These are phyloP conservation scores for Oceanodroma tethys DNA, from an alignment of 2,113 vertebrate genomes.

Conservation along the genomic window DNA sequence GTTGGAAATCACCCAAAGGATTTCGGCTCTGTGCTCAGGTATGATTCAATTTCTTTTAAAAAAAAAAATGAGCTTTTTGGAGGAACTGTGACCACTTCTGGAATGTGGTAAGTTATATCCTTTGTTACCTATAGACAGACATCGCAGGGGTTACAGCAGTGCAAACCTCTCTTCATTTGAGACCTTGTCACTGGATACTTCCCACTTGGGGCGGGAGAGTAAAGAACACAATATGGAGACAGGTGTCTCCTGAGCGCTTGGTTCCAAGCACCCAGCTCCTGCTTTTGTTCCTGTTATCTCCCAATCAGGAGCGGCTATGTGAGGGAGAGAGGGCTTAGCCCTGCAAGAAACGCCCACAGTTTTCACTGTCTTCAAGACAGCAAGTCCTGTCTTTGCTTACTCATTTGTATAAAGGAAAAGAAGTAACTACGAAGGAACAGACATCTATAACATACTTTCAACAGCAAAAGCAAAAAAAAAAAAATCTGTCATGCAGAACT, in stretches of 20 bases:
- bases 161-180: neutral
- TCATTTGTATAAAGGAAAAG: slow-evolving; percentile 25
- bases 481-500: neutral
- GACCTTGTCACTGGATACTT: slow-evolving; percentile 2
- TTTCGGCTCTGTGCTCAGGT: neutral
- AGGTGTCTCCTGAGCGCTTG: neutral
- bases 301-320: neutral
- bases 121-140: neutral
- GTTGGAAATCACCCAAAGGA: neutral
- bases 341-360: neutral
- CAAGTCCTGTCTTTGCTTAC: neutral
- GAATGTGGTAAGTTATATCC: slow-evolving; percentile 18
- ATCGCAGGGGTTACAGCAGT: neutral
- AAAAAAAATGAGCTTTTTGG: neutral
- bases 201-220: neutral
- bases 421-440: neutral
- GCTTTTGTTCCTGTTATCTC: slow-evolving; percentile 2
- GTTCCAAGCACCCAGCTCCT: neutral
- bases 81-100: neutral
- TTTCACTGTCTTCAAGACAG: neutral
- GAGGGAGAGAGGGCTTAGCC: neutral
- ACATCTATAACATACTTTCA: neutral
- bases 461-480: neutral
- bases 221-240: neutral
- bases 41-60: neutral